Base-by-base conservation (phyloP, 2,113 vertebrate species). In the Plotosus lineatus region DNA sequence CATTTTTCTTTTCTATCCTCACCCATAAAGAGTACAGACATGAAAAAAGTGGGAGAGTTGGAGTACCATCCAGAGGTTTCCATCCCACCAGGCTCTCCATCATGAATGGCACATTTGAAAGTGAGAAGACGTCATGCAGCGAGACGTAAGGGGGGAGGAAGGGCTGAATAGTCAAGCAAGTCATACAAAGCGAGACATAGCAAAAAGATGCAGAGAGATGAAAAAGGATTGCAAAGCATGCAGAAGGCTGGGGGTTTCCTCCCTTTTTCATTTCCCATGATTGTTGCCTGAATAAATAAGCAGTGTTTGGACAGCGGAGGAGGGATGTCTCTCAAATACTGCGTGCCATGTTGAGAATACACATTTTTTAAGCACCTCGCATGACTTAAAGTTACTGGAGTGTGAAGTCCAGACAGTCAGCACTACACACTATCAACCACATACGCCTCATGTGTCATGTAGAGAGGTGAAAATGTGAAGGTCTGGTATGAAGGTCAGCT, bases 321-420 rank as follows among this genome's bases (percentile, higher is more conserved):
- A 87, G 85, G 92, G 90, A 55, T 90, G 79, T 87, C 82, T 87
- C 87, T 66, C 87, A 85, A 82, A 66, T 77, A 78, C 78, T 82
- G 82, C 74, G 81, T 75, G 82, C 63, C 88, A 82, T 77, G 61
- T 88, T 82, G 89, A 90, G 90, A 91, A 86, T 83, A 86, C 87
- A 56, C 92, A 95, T 95, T 93, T 93, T 88, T 94, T 72, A 92
- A 91, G 94, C 94, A 79, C 77, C 89, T 93, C 83, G 85, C 81
- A 92, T 96, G 82, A 78, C 89, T 93, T 81, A 81, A 81, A 75
- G 88, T 87, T 90, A 92, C 90, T 92, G 90, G 90, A 90, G 92
- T 93, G 86, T 86, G 79, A 81, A 89, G 90, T 89, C 89, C 86
- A 88, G 91, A 89, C 89, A 93, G 92, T 90, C 85, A 87, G 84